A percentile compares a stretch with the other conserved stretches of the same genome.
These are phyloP conservation scores for Noctua janthe DNA, from an alignment of 2,888 invertebrate species.

Conservation along the genomic window DNA sequence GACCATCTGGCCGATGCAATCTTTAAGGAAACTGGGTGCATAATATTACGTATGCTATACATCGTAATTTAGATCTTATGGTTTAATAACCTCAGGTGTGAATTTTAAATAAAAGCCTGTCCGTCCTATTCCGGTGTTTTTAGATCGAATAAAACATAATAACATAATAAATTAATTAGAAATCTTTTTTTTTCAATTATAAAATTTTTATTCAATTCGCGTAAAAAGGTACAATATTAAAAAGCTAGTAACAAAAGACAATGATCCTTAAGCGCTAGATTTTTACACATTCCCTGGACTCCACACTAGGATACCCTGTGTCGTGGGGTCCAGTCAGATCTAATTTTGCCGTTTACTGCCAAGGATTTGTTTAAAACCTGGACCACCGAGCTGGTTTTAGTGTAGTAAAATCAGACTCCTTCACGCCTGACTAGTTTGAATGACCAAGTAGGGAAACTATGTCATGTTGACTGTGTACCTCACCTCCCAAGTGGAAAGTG, in stretches of 20 bases:
- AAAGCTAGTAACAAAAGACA: too few species aligned
- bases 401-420: not conserved
- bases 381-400: not conserved
- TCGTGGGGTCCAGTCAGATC: too few species aligned
- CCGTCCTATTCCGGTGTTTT: not conserved
- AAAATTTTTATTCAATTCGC: too few species aligned
- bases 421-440: not conserved
- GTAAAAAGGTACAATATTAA: too few species aligned
- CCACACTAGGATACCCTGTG: too few species aligned
- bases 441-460: not conserved
- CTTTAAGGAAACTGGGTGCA: constrained; percentile 7
- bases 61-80: not conserved
- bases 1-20: not conserved
- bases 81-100: not conserved
- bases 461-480: not conserved
- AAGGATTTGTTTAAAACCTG: not conserved
- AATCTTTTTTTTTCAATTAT: too few species aligned
- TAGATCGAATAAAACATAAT: not conserved
- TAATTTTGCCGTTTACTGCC: too few species aligned
- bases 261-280: too few species aligned
- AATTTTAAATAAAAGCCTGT: not conserved
- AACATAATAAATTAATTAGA: not conserved
- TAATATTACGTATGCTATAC: not conserved
- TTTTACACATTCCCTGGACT: too few species aligned
- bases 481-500: constrained; percentile 33